These are phyloP conservation scores for Escarpia spicata DNA, from an alignment of 2,888 invertebrate species.

Conservation along the genomic window DNA sequence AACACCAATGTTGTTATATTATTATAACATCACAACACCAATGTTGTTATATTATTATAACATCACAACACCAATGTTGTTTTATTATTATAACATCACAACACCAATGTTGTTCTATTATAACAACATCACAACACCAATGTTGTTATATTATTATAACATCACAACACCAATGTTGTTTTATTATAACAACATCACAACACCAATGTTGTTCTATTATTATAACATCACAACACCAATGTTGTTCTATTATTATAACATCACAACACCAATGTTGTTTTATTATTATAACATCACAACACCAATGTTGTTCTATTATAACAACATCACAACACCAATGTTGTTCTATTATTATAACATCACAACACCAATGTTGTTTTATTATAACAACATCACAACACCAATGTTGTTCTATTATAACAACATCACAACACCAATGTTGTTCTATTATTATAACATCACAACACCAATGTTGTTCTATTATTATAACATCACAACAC, in stretches of 20 bases:
- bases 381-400: not conserved
- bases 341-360: not conserved
- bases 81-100: not conserved
- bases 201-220: not conserved
- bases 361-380: not conserved
- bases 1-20: not conserved
- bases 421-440: not conserved
- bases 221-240: not conserved
- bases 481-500: not conserved
- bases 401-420: not conserved
- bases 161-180: not conserved
- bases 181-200: not conserved
- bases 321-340: not conserved
- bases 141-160: not conserved
- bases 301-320: too few species aligned
- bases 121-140: not conserved
- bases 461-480: not conserved
- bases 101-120: too few species aligned
- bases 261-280: too few species aligned
- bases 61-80: not conserved
- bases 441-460: not conserved
- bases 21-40: conserved; percentile 1
- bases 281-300: too few species aligned
- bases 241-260: too few species aligned
- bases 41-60: not conserved